Conservation (phyloP, 2,113 vertebrate genomes). For the Tapirus terrestris region DNA sequence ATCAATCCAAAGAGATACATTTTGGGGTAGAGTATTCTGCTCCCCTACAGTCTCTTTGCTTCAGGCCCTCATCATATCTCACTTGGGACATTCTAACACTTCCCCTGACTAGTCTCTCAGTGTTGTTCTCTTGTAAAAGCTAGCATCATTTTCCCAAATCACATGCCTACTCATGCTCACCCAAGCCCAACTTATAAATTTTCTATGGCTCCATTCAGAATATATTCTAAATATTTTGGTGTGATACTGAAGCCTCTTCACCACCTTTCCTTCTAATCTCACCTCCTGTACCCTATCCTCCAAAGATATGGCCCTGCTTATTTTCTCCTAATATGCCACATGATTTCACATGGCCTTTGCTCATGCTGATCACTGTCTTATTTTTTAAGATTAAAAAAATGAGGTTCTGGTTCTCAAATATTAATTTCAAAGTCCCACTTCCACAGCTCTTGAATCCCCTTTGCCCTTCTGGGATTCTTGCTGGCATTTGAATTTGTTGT, state of each 20-base stretch:
- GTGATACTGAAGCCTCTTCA: not conserved
- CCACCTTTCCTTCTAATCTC: not conserved
- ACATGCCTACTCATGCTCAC: not conserved
- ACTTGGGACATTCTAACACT: not conserved
- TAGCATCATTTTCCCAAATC: not conserved
- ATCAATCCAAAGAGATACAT: too few relatives aligned
- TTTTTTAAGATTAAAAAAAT: constrained; percentile 18
- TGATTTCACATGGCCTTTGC: not conserved
- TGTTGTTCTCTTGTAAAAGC: not conserved
- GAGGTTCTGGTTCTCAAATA: not conserved
- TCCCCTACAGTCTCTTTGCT: not conserved
- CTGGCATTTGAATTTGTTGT: constrained; percentile 43
- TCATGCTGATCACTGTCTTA: not conserved
- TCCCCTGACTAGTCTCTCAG: not conserved
- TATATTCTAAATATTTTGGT: not conserved
- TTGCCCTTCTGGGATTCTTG: constrained; percentile 44
- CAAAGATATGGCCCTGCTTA: not conserved
- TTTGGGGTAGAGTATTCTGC: too few relatives aligned
- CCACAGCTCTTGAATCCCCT: not conserved
- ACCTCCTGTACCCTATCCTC: not conserved
- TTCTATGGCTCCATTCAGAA: not conserved
- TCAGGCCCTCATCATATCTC: not conserved
- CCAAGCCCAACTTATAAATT: not conserved
- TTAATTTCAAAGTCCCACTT: constrained; percentile 30
- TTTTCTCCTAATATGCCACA: fast-evolving